Evolutionary conservation across 1,140 invertebrate genomes (phyloP).

Genomic region (Macrobrachium nipponense): DNA sequence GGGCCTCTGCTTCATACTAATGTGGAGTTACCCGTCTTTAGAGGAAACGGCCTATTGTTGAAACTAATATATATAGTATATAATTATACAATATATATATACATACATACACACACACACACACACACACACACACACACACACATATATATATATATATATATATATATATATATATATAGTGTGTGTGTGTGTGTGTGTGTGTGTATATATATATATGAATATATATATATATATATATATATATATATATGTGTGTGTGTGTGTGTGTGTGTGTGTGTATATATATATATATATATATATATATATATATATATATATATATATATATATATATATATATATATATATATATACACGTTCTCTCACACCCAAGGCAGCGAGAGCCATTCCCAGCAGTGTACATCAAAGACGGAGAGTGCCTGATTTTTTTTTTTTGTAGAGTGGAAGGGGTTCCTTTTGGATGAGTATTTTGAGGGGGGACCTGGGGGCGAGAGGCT

Average conservation of each 20-base stretch:
- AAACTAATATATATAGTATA: too few relatives aligned
- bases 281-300: conserved; percentile 16
- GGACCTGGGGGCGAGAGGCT: too few relatives aligned
- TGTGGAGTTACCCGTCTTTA: too few relatives aligned
- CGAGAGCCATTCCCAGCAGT: too few relatives aligned
- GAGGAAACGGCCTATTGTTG: too few relatives aligned
- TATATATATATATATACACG: not conserved
- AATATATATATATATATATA: not conserved
- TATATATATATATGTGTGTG: not conserved
- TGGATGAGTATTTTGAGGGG: too few relatives aligned
- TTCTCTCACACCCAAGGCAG: not conserved
- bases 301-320: conserved; percentile 12
- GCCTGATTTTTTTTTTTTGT: too few relatives aligned
- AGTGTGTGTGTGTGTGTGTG: not conserved
- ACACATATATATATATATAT: conserved; percentile 2
- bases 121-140: not conserved
- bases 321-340: conserved; percentile 3
- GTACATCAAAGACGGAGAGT: too few relatives aligned
- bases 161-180: not conserved
- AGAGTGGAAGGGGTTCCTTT: too few relatives aligned
- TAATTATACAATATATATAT: conserved; percentile 5
- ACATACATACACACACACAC: not conserved
- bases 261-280: not conserved
- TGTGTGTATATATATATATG: not conserved
- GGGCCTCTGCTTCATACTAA: too few relatives aligned